Conservation (phyloP, 2,113 vertebrate species). For the Macrotus californicus region DNA sequence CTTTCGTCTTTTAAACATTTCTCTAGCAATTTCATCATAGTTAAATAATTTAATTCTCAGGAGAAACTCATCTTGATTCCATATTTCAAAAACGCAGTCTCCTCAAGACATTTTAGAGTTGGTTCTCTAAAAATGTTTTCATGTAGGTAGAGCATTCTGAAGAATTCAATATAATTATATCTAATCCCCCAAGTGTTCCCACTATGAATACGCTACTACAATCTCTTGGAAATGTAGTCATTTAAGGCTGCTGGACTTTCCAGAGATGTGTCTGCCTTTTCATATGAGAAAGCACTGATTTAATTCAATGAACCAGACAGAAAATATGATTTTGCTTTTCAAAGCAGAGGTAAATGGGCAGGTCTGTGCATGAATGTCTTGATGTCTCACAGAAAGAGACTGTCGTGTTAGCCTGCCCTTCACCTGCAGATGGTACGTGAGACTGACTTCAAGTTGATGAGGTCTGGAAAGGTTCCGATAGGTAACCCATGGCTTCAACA, state of each 20-base stretch:
- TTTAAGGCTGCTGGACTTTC: background rate
- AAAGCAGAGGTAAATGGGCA: conserved; percentile 51
- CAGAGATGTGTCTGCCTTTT: background rate
- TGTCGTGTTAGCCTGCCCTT: conserved; percentile 66
- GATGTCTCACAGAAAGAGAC: conserved; percentile 49
- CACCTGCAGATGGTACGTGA: conserved; percentile 74
- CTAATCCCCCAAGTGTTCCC: conserved; percentile 7
- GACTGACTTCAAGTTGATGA: conserved; percentile 68
- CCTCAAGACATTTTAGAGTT: conserved; percentile 57
- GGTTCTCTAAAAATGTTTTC: conserved; percentile 49
- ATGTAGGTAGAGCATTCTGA: background rate
- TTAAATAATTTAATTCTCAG: conserved; percentile 52
- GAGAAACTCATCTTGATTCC: conserved; percentile 53
- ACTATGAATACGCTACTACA: conserved; percentile 29
- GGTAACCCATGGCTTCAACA: conserved; percentile 45
- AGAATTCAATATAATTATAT: conserved; percentile 30
- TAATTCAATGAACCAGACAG: conserved; percentile 41
- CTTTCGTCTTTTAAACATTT: background rate
- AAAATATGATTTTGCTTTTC: conserved; percentile 59
- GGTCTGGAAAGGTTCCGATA: conserved; percentile 62
- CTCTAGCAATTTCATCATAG: background rate
- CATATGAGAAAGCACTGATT: background rate
- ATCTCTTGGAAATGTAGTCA: background rate
- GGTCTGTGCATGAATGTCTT: conserved; percentile 64
- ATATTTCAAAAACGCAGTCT: conserved; percentile 45